Base-by-base conservation (phyloP, 2,797 vertebrate genomes). In the Lepilemur ruficaudatus region DNA sequence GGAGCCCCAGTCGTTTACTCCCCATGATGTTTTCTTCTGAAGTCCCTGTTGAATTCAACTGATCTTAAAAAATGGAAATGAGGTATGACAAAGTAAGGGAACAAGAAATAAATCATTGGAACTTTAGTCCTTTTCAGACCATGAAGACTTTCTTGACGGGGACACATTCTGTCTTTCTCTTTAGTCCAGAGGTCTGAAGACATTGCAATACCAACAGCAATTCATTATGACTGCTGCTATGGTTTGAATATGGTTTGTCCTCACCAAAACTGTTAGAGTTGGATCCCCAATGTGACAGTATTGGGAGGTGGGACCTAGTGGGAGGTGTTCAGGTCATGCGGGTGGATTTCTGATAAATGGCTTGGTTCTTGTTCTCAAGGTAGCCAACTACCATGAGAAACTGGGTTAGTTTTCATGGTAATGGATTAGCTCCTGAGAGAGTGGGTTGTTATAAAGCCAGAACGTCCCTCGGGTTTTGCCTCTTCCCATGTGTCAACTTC, bases 71-170 rank as follows among this genome's bases (percentile, higher is more conserved):
- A 75, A 57, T 25, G 50, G 20, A 63, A 57, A 6, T 35, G 25
- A 52, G 15, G 20, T 80, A 25, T 92, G 82, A 75, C 13, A 6
- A 83, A 57, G 59, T 50, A 85, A 83, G 20, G 41, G 59, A 79
- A 73, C 43, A 84, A 84, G 85, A 46, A 30, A 9, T 52, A 81
- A 50, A 23, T 89, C 72, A 48, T 46, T 80, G 79, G 6, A 80
- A 83, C 32, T 32, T 92, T 18, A n/a, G 28, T 55, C 32, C 57
- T 91, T 91, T 92, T 61, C 46, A 75, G 30, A 65, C n/a, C 25
- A 41, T 75, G 87, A 75, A 89, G 83, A 80, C 43, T 38, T 73
- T 76, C 92, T 92, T 90, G 86, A 92, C 41, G 48, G 20, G 85
- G 43, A 55, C 75, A 90, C 69, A 90, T 70, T 41, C 69, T 76